Conservation (phyloP, 2,113 vertebrate species). For the Stegostoma tigrinum region DNA sequence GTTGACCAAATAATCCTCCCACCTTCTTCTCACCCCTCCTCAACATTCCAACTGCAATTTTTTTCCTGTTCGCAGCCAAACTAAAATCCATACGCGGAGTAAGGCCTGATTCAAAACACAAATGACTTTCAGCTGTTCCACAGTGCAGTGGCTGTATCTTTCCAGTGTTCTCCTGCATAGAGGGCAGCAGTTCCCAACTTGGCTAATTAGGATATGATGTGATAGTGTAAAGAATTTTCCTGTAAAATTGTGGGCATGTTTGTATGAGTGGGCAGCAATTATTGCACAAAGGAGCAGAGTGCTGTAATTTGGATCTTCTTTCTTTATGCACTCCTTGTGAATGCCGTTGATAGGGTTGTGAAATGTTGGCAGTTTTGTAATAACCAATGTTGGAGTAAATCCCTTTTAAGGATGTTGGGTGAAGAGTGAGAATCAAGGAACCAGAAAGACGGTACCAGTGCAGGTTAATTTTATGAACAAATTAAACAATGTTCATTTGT, state of each 20-base stretch:
- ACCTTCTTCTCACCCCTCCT: background rate
- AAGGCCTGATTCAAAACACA: background rate
- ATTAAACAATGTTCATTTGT: background rate
- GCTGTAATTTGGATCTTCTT: background rate
- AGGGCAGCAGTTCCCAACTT: background rate
- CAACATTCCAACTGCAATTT: background rate
- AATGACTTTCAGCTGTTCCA: constrained; percentile 21
- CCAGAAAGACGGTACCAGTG: background rate
- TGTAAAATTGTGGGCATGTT: background rate
- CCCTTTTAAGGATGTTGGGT: background rate
- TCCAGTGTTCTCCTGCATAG: background rate
- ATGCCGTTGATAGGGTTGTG: background rate
- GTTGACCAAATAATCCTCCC: background rate
- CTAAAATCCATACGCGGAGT: background rate
- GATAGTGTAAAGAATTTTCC: background rate
- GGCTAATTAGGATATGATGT: background rate
- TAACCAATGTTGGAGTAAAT: background rate
- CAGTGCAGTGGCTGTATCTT: background rate
- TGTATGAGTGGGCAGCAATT: background rate
- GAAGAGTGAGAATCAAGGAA: background rate
- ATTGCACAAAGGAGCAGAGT: background rate
- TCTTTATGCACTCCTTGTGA: background rate
- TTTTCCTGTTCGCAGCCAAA: background rate
- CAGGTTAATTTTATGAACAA: background rate
- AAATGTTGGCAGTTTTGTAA: background rate